Percentiles rank a stretch among this genome's conserved stretches.
These are phyloP conservation scores for Chalcosyrphus nemorum DNA, from an alignment of 2,888 invertebrate genomes.

Conservation along the genomic window DNA sequence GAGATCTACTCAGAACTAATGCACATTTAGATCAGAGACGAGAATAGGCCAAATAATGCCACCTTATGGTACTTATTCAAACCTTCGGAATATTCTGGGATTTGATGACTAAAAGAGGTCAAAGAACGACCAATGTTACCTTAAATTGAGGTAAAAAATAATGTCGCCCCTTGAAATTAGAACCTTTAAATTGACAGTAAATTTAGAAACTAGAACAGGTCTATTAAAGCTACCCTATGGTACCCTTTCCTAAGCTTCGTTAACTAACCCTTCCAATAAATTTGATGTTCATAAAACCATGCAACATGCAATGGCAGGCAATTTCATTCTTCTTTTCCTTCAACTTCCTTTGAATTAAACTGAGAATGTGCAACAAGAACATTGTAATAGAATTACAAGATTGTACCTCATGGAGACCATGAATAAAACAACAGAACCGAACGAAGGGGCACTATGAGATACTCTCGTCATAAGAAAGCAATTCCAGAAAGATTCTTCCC, in stretches of 20 bases:
- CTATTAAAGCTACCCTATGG: background rate
- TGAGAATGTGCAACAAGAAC: constrained; percentile 50
- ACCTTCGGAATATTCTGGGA: too few relatives aligned
- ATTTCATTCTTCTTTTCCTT: constrained; percentile 14
- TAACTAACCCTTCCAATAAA: background rate
- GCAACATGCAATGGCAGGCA: constrained; percentile 21
- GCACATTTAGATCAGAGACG: too few relatives aligned
- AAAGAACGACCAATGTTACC: too few relatives aligned
- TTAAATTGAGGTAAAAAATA: background rate
- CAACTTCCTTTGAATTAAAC: constrained; percentile 32
- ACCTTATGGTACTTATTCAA: too few relatives aligned
- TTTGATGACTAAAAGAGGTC: too few relatives aligned
- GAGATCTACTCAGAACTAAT: too few relatives aligned
- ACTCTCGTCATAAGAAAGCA: constrained; percentile 19
- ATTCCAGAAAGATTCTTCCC: constrained; percentile 7
- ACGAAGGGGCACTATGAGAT: constrained; percentile 12
- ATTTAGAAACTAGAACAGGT: background rate
- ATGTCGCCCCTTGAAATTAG: too few relatives aligned
- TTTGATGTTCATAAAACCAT: background rate
- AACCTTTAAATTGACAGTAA: background rate
- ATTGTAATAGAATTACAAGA: constrained; percentile 36
- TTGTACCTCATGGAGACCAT: constrained; percentile 31
- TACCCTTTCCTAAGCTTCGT: background rate
- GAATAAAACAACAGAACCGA: constrained; percentile 40
- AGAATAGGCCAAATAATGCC: too few relatives aligned